Evolutionary conservation across 2,797 vertebrate genomes (phyloP).

Genomic region (Odontamblyopus rebecca): DNA sequence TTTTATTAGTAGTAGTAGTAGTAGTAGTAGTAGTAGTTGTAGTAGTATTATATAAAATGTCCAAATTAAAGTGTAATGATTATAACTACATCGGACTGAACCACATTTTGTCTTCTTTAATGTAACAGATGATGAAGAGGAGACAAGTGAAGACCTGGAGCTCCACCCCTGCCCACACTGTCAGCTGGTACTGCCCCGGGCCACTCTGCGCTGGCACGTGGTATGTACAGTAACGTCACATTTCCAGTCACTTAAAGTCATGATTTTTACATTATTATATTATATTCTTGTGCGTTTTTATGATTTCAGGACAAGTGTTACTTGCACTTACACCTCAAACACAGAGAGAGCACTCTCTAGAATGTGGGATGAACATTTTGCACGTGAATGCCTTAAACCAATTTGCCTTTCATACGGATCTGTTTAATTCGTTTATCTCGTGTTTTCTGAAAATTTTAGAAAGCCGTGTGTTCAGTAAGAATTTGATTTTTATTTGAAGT

Average conservation of each 20-base stretch:
- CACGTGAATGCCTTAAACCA: background rate
- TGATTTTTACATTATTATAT: too few relatives aligned
- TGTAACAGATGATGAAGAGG: too few relatives aligned
- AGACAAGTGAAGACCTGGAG: background rate
- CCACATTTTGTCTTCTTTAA: too few relatives aligned
- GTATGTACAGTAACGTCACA: slow-evolving; percentile 40
- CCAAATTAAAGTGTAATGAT: too few relatives aligned
- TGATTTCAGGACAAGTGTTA: slow-evolving; percentile 60
- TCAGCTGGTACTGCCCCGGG: slow-evolving; percentile 69
- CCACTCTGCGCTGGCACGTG: slow-evolving; percentile 70
- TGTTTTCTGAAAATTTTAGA: background rate
- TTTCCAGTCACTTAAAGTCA: background rate
- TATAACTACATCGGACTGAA: too few relatives aligned
- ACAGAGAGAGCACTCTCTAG: background rate
- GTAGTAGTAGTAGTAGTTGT: too few relatives aligned
- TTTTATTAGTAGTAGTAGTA: too few relatives aligned
- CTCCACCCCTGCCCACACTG: slow-evolving; percentile 71
- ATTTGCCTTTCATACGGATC: too few relatives aligned
- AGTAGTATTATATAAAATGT: too few relatives aligned
- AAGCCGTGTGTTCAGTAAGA: background rate
- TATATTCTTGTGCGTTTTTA: background rate
- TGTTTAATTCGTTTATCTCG: too few relatives aligned
- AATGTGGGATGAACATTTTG: background rate
- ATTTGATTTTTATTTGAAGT: background rate
- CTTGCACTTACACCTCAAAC: slow-evolving; percentile 33